phyloP scores from a whole-genome alignment of 2,797 vertebrate species.

The Scleropages formosus region DNA sequence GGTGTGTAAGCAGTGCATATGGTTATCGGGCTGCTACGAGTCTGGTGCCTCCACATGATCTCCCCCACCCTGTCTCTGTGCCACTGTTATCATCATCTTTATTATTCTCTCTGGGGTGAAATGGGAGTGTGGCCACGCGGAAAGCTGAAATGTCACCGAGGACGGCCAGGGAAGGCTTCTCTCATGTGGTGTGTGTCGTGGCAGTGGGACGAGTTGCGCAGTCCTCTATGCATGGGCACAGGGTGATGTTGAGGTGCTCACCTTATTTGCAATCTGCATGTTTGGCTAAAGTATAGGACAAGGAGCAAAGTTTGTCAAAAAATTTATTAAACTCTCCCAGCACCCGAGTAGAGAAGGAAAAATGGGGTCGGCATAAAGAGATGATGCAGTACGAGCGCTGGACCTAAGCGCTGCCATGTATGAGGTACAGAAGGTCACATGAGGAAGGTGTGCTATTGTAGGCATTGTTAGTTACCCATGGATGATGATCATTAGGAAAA shows the following conservation, averaged over 20 bases:
- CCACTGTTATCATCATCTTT: neutral
- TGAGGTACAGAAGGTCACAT: no score
- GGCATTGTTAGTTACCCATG: no score
- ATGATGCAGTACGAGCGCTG: no score
- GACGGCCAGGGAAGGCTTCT: slow-evolving; percentile 46
- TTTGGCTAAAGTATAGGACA: slow-evolving; percentile 63
- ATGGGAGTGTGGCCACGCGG: slow-evolving; percentile 52
- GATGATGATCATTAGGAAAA: no score
- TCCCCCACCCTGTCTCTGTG: neutral
- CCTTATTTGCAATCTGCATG: slow-evolving; percentile 71
- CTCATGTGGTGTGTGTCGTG: slow-evolving; percentile 51
- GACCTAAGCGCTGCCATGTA: no score
- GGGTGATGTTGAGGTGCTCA: slow-evolving; percentile 15
- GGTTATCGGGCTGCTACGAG: neutral
- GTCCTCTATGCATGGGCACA: slow-evolving; percentile 63
- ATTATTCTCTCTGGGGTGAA: neutral
- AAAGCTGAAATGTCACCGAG: slow-evolving; percentile 45
- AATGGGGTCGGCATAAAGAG: no score
- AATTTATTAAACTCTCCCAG: no score
- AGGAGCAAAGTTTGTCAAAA: slow-evolving; percentile 42
- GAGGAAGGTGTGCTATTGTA: no score
- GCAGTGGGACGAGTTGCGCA: slow-evolving; percentile 55
- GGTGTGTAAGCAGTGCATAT: neutral
- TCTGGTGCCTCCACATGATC: neutral
- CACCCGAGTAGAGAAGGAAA: no score